These are phyloP conservation scores for Tenebrio molitor DNA, from an alignment of 1,140 invertebrate species.

Conservation along the genomic window DNA sequence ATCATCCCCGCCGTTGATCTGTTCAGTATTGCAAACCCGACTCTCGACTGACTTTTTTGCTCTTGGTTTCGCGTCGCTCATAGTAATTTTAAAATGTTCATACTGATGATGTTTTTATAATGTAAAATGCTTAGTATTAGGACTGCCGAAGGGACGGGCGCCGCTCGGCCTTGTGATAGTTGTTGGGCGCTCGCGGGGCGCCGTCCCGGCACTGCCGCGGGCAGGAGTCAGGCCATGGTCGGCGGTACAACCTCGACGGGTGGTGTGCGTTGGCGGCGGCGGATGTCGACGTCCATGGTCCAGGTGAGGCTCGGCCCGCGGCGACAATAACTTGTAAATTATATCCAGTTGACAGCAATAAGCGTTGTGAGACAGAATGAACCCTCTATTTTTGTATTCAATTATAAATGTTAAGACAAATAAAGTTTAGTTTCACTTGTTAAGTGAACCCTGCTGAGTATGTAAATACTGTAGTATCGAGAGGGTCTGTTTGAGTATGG, in stretches of 20 bases:
- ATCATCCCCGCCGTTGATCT: slow-evolving; percentile 1
- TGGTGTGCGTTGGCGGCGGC: too few species aligned
- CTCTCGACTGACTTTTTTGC: slow-evolving; percentile 53
- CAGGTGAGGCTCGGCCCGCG: slow-evolving; percentile 26
- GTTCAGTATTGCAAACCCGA: not conserved
- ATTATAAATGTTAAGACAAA: slow-evolving; percentile 63
- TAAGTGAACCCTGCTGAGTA: slow-evolving; percentile 52
- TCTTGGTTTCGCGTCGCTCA: slow-evolving; percentile 60
- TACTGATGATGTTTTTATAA: slow-evolving; percentile 58
- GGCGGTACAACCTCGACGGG: not conserved
- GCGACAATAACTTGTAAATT: slow-evolving; percentile 64
- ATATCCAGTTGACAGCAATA: slow-evolving; percentile 66
- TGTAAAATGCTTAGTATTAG: slow-evolving; percentile 56
- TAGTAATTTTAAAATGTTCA: slow-evolving; percentile 57
- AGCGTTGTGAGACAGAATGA: slow-evolving; percentile 65
- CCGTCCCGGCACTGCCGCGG: slow-evolving; percentile 28
- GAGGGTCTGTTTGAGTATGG: slow-evolving; percentile 60
- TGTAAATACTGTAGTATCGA: slow-evolving; percentile 58
- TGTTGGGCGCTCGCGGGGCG: slow-evolving; percentile 52
- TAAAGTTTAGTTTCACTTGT: slow-evolving; percentile 59
- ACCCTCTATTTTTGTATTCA: slow-evolving; percentile 68
- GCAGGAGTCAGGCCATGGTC: slow-evolving; percentile 14
- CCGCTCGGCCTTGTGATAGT: slow-evolving; percentile 60
- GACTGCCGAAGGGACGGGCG: slow-evolving; percentile 39
- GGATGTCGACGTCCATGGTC: slow-evolving; percentile 2